Base-by-base conservation (phyloP, 2,888 invertebrate genomes). In the Lochmaea crataegi region DNA sequence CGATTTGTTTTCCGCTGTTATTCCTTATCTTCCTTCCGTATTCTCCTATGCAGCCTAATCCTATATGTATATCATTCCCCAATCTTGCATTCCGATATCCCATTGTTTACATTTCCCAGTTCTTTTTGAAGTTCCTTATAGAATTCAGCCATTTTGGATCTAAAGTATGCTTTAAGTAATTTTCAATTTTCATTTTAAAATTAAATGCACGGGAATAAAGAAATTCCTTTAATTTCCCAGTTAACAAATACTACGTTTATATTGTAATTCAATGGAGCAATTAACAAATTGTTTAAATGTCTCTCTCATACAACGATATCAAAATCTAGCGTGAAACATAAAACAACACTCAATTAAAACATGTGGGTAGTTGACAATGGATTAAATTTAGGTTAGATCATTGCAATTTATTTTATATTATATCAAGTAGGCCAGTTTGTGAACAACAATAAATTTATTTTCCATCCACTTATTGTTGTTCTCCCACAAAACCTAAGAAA, bases 331-430 rank as follows among this genome's bases (percentile, higher is more conserved):
- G 26, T 60, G 45, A 32, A 68, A 60, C 38, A 48, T 48, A 48
- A 68, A 60, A 60, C 60, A 68, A 68, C 60, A 48, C 58, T 48
- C 58, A 68, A 68, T 68, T 60, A 68, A 68, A 58, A 68, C 57
- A 58, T 68, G 68, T 68, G 68, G 68, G 68, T 60, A 60, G 63
- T 63, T 67, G 68, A 67, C 67, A 72, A 69, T 68, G 61, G 63
- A 66, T 66, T 68, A 57, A 74, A 74, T 72, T 66, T 68, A 69
- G 68, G 71, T 74, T 71, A 72, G 69, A 66, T 74, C 68, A 74
- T 72, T 63, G 66, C 71, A 74, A 74, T 68, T 72, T 68, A 69
- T 69, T 63, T 51, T 56, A 41, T 69, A 63, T 38, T 65, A 41
- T 63, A 63, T 41, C 61, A 5, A 16, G 10, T 63, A 72, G 45